Percentiles rank a stretch among this genome's conserved stretches.
phyloP scores from a whole-genome alignment of 2,113 vertebrate species.

The Thamnophis sirtalis region DNA sequence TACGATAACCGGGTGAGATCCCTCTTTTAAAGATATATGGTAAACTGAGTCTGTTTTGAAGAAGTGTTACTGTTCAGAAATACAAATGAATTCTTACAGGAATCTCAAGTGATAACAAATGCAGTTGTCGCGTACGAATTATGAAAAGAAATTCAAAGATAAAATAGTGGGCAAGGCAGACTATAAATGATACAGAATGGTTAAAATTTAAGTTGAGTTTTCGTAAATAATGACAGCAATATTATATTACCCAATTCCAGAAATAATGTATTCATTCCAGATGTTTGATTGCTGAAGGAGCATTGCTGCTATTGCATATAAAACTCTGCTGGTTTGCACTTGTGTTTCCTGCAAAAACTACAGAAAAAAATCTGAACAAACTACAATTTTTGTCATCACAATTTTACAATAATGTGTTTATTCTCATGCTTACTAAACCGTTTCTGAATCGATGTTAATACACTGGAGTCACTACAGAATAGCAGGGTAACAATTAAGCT shows the following conservation, averaged over 20 bases:
- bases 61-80: not conserved
- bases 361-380: not conserved
- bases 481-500: not conserved
- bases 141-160: not conserved
- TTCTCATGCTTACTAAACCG: not conserved
- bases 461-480: not conserved
- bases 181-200: not conserved
- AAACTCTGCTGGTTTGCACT: not conserved
- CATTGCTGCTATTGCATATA: not conserved
- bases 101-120: not conserved
- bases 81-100: constrained; percentile 8
- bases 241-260: not conserved
- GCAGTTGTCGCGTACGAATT: not conserved
- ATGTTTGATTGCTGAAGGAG: not conserved
- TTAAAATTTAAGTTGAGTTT: not conserved
- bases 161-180: not conserved
- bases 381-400: not conserved
- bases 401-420: not conserved
- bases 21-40: not conserved
- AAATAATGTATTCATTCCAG: not conserved
- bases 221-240: not conserved
- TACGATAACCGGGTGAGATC: not conserved
- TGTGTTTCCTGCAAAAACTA: not conserved
- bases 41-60: not conserved
- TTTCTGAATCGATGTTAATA: not conserved